These are phyloP conservation scores for Trissonchulus latispiculum DNA, from an alignment of 2,888 invertebrate genomes.

Conservation along the genomic window DNA sequence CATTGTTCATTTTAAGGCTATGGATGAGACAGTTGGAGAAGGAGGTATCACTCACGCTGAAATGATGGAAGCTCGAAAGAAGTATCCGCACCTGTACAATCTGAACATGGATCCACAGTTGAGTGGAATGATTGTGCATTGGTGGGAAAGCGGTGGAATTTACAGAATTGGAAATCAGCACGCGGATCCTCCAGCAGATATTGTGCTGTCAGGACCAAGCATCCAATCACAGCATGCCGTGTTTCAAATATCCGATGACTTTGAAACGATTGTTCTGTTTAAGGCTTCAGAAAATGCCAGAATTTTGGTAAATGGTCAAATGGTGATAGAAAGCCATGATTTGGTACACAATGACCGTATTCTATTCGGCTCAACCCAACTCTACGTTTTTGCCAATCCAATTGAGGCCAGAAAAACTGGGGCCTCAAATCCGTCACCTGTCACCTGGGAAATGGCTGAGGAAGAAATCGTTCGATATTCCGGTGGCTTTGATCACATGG, in stretches of 20 bases:
- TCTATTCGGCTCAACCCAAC: slow-evolving; percentile 51
- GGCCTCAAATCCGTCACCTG: slow-evolving; percentile 19
- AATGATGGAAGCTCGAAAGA: slow-evolving; percentile 44
- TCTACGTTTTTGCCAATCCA: slow-evolving; percentile 50
- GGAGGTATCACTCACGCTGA: slow-evolving; percentile 27
- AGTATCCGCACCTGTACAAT: slow-evolving; percentile 49
- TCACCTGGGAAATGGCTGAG: slow-evolving; percentile 22
- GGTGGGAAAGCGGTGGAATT: slow-evolving; percentile 44
- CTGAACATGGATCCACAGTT: slow-evolving; percentile 51
- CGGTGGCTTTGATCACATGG: background rate
- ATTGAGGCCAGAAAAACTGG: slow-evolving; percentile 32
- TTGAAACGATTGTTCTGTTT: background rate
- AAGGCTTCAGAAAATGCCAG: slow-evolving; percentile 14
- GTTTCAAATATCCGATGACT: background rate
- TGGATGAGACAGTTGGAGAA: too few relatives aligned
- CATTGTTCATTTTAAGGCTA: too few relatives aligned
- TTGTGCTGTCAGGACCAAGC: slow-evolving; percentile 48
- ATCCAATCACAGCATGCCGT: slow-evolving; percentile 20
- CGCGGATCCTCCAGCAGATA: slow-evolving; percentile 43
- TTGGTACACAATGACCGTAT: slow-evolving; percentile 50
- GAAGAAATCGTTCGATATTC: slow-evolving; percentile 14
- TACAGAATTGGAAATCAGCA: slow-evolving; percentile 44
- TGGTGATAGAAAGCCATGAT: slow-evolving; percentile 44
- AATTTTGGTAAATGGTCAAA: slow-evolving; percentile 49
- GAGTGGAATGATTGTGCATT: slow-evolving; percentile 48